Evolutionary conservation across 2,113 vertebrate species (phyloP).

Genomic region (Puma concolor): DNA sequence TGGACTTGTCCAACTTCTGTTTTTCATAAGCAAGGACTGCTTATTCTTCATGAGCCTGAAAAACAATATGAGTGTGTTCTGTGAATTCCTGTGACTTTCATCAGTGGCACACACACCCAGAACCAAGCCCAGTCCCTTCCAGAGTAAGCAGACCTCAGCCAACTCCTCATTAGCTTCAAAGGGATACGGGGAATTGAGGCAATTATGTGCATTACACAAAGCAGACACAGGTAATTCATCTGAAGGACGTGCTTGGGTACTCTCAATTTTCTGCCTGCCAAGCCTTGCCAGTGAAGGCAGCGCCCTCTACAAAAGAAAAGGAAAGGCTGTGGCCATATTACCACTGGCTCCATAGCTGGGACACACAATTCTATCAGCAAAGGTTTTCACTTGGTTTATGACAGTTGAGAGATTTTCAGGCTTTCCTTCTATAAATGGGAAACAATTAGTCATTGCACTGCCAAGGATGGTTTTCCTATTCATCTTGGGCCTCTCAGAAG

Average conservation of each 20-base stretch:
- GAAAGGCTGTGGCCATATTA: neutral
- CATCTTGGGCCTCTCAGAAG: slow-evolving; percentile 13
- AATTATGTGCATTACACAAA: slow-evolving; percentile 40
- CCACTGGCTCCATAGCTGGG: neutral
- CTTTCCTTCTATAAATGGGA: slow-evolving; percentile 39
- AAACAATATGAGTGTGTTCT: neutral
- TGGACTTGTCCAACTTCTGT: neutral
- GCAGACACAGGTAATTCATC: neutral
- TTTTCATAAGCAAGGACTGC: neutral
- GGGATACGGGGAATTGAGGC: slow-evolving; percentile 25
- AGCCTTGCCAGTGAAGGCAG: neutral
- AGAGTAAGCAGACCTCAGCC: neutral
- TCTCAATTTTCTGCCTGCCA: neutral
- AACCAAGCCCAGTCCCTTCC: neutral
- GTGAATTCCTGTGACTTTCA: neutral
- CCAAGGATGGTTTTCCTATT: slow-evolving; percentile 30
- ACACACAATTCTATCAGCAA: slow-evolving; percentile 18
- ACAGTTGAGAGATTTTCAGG: slow-evolving; percentile 4
- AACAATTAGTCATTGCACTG: slow-evolving; percentile 47
- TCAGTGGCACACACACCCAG: neutral
- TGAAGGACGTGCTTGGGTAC: neutral
- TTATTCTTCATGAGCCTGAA: slow-evolving; percentile 33
- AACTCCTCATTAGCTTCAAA: slow-evolving; percentile 35
- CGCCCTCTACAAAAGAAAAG: neutral
- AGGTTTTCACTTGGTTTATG: neutral